A percentile compares a stretch with the other conserved stretches of the same genome.
Conservation (phyloP, 2,797 vertebrate genomes). For the Allochrocebus solatus region DNA sequence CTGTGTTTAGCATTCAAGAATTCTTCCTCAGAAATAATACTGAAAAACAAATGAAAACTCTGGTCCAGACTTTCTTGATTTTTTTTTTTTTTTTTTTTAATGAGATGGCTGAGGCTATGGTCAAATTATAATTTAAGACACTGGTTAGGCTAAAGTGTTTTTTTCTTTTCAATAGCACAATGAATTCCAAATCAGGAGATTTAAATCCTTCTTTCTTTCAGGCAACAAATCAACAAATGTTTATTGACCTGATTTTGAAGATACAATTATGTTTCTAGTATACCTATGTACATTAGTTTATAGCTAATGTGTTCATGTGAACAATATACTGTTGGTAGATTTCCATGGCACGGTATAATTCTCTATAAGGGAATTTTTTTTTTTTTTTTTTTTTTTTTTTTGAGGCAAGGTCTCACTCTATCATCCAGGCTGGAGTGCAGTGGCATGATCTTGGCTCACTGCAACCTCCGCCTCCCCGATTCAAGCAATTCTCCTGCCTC, state of each 20-base stretch:
- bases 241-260: constrained; percentile 5
- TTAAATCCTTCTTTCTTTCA: not conserved
- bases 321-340: not conserved
- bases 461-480: too few species aligned
- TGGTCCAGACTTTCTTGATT: not conserved
- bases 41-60: not conserved
- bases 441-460: too few species aligned
- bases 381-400: not conserved
- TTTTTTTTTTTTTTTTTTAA: not conserved
- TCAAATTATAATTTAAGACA: not conserved
- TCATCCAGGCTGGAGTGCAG: too few species aligned
- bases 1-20: not conserved
- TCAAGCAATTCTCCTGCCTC: too few species aligned
- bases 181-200: not conserved
- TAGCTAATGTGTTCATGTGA: not conserved
- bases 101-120: not conserved
- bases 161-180: not conserved
- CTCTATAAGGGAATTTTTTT: too few species aligned
- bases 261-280: not conserved
- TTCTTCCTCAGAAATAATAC: constrained; percentile 4
- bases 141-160: not conserved
- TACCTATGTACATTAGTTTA: not conserved
- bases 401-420: not conserved
- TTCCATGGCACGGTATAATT: not conserved
- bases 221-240: not conserved